phyloP scores from a whole-genome alignment of 2,888 invertebrate genomes.

The Eupithecia vulgata region DNA sequence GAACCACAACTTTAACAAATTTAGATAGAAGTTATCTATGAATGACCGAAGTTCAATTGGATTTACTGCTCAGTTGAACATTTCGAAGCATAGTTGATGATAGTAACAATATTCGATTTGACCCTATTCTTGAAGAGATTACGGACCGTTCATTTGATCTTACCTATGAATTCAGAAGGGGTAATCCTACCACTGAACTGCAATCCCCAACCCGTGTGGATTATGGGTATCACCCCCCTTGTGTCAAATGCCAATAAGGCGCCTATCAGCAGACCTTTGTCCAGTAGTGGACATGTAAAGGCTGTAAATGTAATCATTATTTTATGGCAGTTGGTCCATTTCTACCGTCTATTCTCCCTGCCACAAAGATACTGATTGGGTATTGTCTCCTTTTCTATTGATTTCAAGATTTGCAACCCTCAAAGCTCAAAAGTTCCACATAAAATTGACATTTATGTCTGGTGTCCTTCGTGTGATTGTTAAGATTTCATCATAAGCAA shows the following conservation, averaged over 20 bases:
- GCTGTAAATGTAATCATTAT: neutral
- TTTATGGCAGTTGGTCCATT: neutral
- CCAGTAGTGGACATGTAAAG: neutral
- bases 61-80: neutral
- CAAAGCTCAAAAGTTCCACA: neutral
- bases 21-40: neutral
- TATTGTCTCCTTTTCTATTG: neutral
- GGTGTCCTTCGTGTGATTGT: neutral
- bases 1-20: neutral
- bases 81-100: neutral
- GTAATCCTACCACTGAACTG: too few relatives aligned
- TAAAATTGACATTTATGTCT: neutral
- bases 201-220: neutral
- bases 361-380: neutral
- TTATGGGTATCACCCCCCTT: neutral
- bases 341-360: neutral
- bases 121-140: neutral
- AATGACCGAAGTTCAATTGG: slow-evolving; percentile 10
- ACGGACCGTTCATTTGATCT: neutral
- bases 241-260: neutral
- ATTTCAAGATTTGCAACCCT: too few relatives aligned
- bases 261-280: neutral
- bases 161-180: neutral
- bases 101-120: neutral
- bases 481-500: neutral